Evolutionary conservation across 2,797 vertebrate genomes (phyloP), one percentile per base, ranked within the genome.

Genomic region (Onychomys arenicola): DNA sequence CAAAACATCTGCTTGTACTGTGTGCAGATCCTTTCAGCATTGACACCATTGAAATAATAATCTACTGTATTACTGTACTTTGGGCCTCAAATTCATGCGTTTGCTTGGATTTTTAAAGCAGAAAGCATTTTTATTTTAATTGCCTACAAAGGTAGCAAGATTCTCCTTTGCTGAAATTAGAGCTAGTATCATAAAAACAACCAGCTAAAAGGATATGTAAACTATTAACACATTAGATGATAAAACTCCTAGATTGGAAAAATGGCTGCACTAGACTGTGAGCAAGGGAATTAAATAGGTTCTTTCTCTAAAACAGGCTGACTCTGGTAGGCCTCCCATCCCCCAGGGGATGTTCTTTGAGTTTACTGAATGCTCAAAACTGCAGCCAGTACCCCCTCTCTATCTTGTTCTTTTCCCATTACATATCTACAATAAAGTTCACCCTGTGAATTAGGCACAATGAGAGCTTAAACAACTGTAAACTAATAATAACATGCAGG

Each of bases 101-200:
- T 52, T 93, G 12, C 73, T 43, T 78, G 21, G 2, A 59, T 76
- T 93, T 59, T 78, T 61, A 52, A 78, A 52, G 14, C 46, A 80
- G 4, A 76, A 75, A 46, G 21, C 34, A 71, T 89, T 93, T 84
- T 84, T 27, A 82, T n/a, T 71, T 93, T 27, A 88, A 59, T 84
- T 77, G 75, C 27, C 27, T 52, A 17, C 46, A 14, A 29, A 16
- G 55, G 73, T 49, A 86, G 77, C 34, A 94, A 27, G 55, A 80
- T 71, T 69, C 49, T 65, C 52, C 43, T 57, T 37, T 95, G 65
- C 77, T 65, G 65, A 90, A 32, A 91, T 63, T 93, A 93, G 67
- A 94, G 1, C 17, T 34, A 37, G 57, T 63, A 73, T 81, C 37
- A 34, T 84, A 46, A 65, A 84, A 71, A 55, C 63, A 80, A 25